Evolutionary conservation across 2,888 invertebrate species (phyloP).

Genomic region (Boloria euphrosyne): DNA sequence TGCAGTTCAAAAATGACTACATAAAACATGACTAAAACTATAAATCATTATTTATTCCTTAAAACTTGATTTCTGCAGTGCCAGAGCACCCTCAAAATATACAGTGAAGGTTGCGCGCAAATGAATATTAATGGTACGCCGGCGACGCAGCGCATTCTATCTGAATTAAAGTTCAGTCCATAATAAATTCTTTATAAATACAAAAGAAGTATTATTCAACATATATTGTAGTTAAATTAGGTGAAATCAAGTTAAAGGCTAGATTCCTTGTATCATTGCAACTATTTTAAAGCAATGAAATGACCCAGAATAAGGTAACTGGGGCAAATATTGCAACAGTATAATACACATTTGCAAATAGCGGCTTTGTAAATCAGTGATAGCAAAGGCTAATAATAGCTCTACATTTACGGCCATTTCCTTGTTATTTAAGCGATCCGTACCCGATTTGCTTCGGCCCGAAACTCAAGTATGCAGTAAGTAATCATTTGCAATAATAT

Average conservation of each 20-base stretch:
- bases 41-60: neutral
- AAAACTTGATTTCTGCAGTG: constrained; percentile 6
- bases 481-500: no score
- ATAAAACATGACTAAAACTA: neutral
- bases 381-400: neutral
- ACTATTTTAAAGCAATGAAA: constrained; percentile 1
- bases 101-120: constrained; percentile 19
- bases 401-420: no score
- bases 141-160: constrained; percentile 11
- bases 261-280: neutral
- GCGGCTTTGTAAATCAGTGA: neutral
- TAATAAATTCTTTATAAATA: constrained; percentile 2
- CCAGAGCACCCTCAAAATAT: constrained; percentile 7
- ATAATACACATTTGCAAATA: constrained; percentile 10
- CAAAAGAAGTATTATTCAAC: no score
- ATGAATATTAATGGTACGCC: constrained; percentile 13
- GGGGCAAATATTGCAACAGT: constrained; percentile 7
- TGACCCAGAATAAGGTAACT: constrained; percentile 4
- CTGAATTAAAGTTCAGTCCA: constrained; percentile 8
- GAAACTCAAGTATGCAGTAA: no score
- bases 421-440: no score
- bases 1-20: no score
- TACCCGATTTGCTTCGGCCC: no score
- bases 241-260: neutral
- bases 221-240: neutral